Conservation (phyloP, 1,140 invertebrate genomes). For the Drosophila varians region DNA sequence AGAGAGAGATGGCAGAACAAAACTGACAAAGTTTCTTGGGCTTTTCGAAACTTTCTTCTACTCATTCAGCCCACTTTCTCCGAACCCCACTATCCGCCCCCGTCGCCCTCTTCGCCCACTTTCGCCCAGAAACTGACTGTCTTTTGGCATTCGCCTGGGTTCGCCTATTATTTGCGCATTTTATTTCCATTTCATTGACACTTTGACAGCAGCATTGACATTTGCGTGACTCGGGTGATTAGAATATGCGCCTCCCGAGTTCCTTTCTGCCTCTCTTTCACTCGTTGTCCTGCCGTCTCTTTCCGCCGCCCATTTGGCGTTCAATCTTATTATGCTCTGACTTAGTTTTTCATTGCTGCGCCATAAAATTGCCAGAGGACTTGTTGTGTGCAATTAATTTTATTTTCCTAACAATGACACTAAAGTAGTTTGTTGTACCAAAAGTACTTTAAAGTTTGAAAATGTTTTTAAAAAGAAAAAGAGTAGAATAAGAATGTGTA, state of each 20-base stretch:
- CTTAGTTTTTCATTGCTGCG: conserved; percentile 44
- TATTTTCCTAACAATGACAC: conserved; percentile 12
- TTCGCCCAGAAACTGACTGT: not conserved
- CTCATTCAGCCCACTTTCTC: conserved; percentile 21
- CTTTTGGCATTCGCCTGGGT: conserved; percentile 22
- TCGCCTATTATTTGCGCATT: conserved; percentile 58
- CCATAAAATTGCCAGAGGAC: conserved; percentile 26
- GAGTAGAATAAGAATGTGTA: too few relatives aligned
- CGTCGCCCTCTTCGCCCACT: too few relatives aligned
- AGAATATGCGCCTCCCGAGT: conserved; percentile 64
- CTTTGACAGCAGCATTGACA: conserved; percentile 77
- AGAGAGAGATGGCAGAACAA: conserved; percentile 10
- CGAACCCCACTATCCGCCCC: too few relatives aligned
- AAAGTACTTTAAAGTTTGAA: not conserved
- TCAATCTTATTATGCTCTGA: conserved; percentile 32
- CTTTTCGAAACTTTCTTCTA: conserved; percentile 35
- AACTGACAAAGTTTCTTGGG: conserved; percentile 58
- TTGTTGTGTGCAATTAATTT: conserved; percentile 39
- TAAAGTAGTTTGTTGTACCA: not conserved
- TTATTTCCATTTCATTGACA: conserved; percentile 78
- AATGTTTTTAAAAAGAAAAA: not conserved
- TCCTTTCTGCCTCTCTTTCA: not conserved
- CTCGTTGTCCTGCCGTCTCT: not conserved
- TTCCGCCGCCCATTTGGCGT: conserved; percentile 10
- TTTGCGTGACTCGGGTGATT: conserved; percentile 78